Evolutionary conservation across 2,113 vertebrate genomes (phyloP).

Genomic region (Hyla sarda): DNA sequence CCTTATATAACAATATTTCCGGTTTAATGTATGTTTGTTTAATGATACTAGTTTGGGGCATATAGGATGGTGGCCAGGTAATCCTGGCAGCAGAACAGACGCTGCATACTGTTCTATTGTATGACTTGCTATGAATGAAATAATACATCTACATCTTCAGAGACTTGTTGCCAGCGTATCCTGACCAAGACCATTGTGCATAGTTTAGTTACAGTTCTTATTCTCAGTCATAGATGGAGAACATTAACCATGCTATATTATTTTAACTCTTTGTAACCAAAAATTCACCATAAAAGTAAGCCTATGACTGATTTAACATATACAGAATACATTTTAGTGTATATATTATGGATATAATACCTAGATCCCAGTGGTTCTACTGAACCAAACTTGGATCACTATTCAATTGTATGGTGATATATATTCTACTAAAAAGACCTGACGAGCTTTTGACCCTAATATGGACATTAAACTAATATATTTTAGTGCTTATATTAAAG

Average conservation of each 20-base stretch:
- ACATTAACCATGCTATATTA: background rate
- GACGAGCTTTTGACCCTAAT: too few species aligned
- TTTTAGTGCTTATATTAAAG: too few species aligned
- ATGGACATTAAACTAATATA: too few species aligned
- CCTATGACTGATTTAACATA: too few species aligned
- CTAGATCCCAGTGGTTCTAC: too few species aligned
- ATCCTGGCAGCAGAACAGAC: constrained; percentile 18
- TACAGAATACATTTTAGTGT: too few species aligned
- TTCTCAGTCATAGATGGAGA: background rate
- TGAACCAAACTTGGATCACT: too few species aligned
- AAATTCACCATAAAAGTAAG: background rate
- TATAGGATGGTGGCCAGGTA: background rate
- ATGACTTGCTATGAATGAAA: constrained; percentile 16
- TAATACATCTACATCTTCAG: background rate
- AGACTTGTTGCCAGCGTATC: constrained; percentile 5
- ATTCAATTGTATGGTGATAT: too few species aligned
- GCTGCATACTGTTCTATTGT: background rate
- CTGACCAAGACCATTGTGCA: background rate
- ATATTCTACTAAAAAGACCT: too few species aligned
- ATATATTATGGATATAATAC: too few species aligned
- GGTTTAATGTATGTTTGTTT: background rate
- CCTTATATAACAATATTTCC: background rate
- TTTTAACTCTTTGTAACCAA: background rate
- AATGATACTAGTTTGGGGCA: background rate
- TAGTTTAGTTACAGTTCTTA: background rate